Evolutionary conservation across 2,113 vertebrate genomes (phyloP).

Genomic region (Dasyprocta punctata): DNA sequence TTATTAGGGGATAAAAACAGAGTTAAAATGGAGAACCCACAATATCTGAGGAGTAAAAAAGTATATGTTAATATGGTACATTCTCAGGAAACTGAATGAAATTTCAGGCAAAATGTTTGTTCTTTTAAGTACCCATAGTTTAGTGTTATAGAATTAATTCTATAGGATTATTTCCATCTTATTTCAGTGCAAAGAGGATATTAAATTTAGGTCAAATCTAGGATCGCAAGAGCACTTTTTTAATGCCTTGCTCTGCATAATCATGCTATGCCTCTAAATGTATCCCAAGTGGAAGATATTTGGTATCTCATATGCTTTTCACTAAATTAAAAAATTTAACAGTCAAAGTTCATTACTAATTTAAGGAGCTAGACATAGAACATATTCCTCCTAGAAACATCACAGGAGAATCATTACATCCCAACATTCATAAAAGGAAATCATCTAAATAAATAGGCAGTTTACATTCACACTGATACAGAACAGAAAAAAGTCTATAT

Average conservation of each 20-base stretch:
- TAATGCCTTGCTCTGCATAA: background rate
- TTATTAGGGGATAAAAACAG: slow-evolving; percentile 14
- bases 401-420: background rate
- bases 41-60: background rate
- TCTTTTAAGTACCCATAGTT: background rate
- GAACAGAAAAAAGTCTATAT: background rate
- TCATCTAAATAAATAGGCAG: background rate
- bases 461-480: background rate
- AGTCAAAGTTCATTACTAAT: background rate
- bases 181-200: background rate
- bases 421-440: background rate
- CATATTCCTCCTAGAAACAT: background rate
- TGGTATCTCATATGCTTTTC: background rate
- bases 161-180: background rate
- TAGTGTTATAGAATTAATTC: background rate
- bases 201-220: background rate
- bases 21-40: background rate
- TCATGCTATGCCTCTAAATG: background rate
- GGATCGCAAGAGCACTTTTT: background rate
- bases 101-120: background rate
- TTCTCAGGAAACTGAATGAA: slow-evolving; percentile 5
- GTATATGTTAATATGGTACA: background rate
- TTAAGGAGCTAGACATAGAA: background rate
- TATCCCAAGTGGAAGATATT: background rate
- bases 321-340: slow-evolving; percentile 1